Base-by-base conservation (phyloP, 2,113 vertebrate genomes). In the Psittacus erithacus region DNA sequence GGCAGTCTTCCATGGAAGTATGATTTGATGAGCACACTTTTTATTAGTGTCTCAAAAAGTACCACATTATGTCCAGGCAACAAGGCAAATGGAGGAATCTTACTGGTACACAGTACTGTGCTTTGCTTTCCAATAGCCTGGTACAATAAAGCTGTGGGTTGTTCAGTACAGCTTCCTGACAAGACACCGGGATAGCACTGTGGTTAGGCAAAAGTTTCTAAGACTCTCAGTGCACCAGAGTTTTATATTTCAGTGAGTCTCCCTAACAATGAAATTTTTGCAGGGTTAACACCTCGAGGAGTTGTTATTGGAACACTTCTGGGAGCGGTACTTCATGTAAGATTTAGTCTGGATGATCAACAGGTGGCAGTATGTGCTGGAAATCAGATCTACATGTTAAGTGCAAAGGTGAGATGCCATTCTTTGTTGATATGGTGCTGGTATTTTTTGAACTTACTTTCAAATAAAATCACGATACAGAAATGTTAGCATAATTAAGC, bases 251-350 rank as follows among this genome's bases (percentile, higher is more conserved):
- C 41, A 27, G 38, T 81, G 31, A 60, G 3, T 83, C 20, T 77
- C 59, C 44, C 22, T 29, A 64, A 39, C 43, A 33, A 46, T 39
- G 28, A 69, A 87, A 88, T 97, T 82, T 5, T 17, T 93, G 29
- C 95, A 99, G 99, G 98, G 29, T 60, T 94, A 88, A 73, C 89
- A 77, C 98, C 98, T 74, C 94, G 17, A 94, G 99, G 99, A 91
- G 90, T 59, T 47, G 80, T 99, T 68, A 96, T 99, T 62, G 98
- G 98, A 85, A 96, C 98, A 38, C 97, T 97, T 76, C 89, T 98
- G 86, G 98, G 98, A 31, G 93, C 93, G 39, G 98, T 98, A 6
- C 93, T 95, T 86, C 97, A 98, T 96, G 55, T 99, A 55, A 97
- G 98, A 31, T 98, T 99, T 88, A 98, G 98, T 94, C 97, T 95